Evolutionary conservation across 2,113 vertebrate species (phyloP).

Genomic region (Verasper variegatus): DNA sequence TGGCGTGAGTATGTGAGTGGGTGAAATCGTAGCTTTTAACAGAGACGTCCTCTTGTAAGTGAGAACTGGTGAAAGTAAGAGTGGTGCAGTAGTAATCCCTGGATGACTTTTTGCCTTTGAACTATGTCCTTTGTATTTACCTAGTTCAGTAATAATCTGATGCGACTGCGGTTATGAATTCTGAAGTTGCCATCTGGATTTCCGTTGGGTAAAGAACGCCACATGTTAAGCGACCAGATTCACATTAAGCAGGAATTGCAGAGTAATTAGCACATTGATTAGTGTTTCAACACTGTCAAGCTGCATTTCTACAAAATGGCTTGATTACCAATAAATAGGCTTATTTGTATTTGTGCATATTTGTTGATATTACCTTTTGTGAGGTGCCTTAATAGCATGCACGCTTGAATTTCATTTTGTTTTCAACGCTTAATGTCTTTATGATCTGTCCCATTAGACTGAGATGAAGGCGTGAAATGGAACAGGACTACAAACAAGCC

Average conservation of each 20-base stretch:
- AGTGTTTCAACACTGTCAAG: conserved; percentile 39
- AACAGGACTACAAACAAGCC: conserved; percentile 60
- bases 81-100: conserved; percentile 1
- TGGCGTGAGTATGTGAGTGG: no score
- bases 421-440: conserved; percentile 17
- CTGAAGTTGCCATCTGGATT: conserved; percentile 53
- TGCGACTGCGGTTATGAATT: conserved; percentile 36
- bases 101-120: conserved; percentile 45
- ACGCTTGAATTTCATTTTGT: conserved; percentile 63
- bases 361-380: conserved; percentile 45
- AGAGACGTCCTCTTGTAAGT: background rate
- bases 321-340: conserved; percentile 62
- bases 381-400: conserved; percentile 42
- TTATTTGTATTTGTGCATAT: conserved; percentile 52
- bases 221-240: conserved; percentile 62
- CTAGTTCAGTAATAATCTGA: conserved; percentile 40
- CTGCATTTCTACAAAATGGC: conserved; percentile 48
- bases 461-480: conserved; percentile 68
- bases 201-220: conserved; percentile 50
- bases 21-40: no score
- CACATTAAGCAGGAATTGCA: conserved; percentile 45
- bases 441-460: conserved; percentile 60
- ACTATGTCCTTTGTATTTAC: conserved; percentile 22
- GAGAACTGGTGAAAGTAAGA: conserved; percentile 17
- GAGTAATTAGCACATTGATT: conserved; percentile 62